phyloP scores from a whole-genome alignment of 2,888 invertebrate genomes.

The Dromius quadrimaculatus region DNA sequence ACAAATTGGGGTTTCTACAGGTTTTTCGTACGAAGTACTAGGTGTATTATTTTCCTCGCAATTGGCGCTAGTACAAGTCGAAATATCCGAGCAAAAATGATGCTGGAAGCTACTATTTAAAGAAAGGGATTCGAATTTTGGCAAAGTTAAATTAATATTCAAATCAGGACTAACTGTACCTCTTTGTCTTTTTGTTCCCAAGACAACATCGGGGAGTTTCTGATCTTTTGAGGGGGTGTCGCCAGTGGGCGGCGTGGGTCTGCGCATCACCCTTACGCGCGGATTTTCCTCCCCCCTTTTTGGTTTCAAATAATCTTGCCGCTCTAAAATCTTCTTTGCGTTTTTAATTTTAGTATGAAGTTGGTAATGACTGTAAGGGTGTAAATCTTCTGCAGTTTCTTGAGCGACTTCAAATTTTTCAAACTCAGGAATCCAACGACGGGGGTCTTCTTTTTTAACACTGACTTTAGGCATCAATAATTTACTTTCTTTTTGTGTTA shows the following conservation, averaged over 20 bases:
- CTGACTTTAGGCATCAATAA: conserved; percentile 19
- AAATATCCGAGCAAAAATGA: conserved; percentile 49
- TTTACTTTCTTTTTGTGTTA: conserved; percentile 10
- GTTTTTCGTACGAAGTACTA: conserved; percentile 11
- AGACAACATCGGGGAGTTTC: background rate
- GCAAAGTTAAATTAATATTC: conserved; percentile 41
- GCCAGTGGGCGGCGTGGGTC: background rate
- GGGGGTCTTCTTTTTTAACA: conserved; percentile 7
- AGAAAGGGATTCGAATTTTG: conserved; percentile 36
- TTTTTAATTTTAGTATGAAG: too few species aligned
- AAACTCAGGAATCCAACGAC: conserved; percentile 9
- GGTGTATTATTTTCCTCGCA: too few species aligned
- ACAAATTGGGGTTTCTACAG: background rate
- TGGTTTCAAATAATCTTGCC: conserved; percentile 43
- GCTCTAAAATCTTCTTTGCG: conserved; percentile 34
- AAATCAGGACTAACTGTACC: conserved; percentile 43
- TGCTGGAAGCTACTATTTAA: conserved; percentile 47
- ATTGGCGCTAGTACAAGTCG: conserved; percentile 38
- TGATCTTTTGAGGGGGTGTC: background rate
- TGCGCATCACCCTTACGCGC: conserved; percentile 24
- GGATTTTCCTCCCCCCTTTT: conserved; percentile 19
- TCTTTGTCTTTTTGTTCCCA: conserved; percentile 30
- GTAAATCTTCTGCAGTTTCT: background rate
- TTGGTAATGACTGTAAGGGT: background rate
- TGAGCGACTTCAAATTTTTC: background rate